Evolutionary conservation across 2,888 invertebrate species (phyloP).

Genomic region (Melieria picta): DNA sequence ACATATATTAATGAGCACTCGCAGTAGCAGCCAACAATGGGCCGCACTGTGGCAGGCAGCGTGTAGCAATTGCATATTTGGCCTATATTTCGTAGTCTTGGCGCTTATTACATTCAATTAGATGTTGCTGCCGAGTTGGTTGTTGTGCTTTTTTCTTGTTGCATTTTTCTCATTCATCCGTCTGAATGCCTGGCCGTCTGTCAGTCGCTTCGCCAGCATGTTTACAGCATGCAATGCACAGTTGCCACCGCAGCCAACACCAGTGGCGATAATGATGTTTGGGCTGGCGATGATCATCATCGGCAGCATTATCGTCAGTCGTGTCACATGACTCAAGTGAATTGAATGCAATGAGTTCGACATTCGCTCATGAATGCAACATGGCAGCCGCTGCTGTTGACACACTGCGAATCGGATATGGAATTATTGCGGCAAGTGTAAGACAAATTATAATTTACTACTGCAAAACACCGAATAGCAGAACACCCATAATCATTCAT

Average conservation of each 20-base stretch:
- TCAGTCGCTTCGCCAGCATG: slow-evolving; percentile 26
- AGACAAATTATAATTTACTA: too few relatives aligned
- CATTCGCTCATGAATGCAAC: slow-evolving; percentile 17
- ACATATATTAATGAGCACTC: not conserved
- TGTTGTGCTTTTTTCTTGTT: too few relatives aligned
- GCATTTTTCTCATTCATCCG: slow-evolving; percentile 20
- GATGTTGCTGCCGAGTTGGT: slow-evolving; percentile 32
- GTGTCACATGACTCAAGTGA: not conserved
- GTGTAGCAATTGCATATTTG: slow-evolving; percentile 52
- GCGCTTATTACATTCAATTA: slow-evolving; percentile 30
- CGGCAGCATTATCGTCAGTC: not conserved
- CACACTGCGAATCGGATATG: slow-evolving; percentile 13
- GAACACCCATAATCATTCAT: too few relatives aligned
- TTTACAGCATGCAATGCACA: not conserved
- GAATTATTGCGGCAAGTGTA: not conserved
- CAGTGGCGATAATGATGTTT: too few relatives aligned
- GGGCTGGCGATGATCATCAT: not conserved
- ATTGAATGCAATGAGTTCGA: slow-evolving; percentile 19
- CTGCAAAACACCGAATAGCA: too few relatives aligned
- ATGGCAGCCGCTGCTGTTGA: not conserved
- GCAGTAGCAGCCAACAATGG: slow-evolving; percentile 1
- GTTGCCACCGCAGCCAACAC: too few relatives aligned
- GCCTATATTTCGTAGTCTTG: slow-evolving; percentile 45
- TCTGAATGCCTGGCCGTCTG: slow-evolving; percentile 43
- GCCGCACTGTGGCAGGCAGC: not conserved